Conservation (phyloP, 2,797 vertebrate genomes). For the Microchirus variegatus region DNA sequence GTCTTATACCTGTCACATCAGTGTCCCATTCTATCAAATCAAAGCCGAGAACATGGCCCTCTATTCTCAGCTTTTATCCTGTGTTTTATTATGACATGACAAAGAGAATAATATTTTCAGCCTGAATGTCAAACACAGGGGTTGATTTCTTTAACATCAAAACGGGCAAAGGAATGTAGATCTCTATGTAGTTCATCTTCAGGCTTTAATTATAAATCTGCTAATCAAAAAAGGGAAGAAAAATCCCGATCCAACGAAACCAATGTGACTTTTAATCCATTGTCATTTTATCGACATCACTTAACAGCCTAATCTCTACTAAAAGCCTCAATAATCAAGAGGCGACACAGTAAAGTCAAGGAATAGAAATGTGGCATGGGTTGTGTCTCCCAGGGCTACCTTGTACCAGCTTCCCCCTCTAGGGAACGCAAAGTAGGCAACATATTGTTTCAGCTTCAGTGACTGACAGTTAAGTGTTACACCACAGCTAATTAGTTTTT, state of each 20-base stretch:
- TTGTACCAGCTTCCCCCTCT: conserved; percentile 40
- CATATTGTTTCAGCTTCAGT: conserved; percentile 64
- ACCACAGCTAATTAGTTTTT: conserved; percentile 72
- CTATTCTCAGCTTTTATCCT: background rate
- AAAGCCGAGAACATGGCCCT: background rate
- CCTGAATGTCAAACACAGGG: background rate
- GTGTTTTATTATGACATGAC: conserved; percentile 9
- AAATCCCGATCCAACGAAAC: conserved; percentile 28
- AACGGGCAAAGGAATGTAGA: background rate
- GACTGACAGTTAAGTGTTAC: conserved; percentile 73
- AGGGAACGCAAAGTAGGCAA: conserved; percentile 36
- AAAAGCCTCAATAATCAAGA: conserved; percentile 47
- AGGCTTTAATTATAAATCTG: conserved; percentile 20
- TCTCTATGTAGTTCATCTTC: conserved; percentile 10
- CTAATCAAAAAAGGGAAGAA: conserved; percentile 9
- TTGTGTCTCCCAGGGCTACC: conserved; percentile 48
- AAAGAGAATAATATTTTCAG: conserved; percentile 7
- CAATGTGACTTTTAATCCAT: conserved; percentile 32
- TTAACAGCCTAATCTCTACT: conserved; percentile 27
- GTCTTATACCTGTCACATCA: conserved; percentile 13
- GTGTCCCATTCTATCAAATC: conserved; percentile 3
- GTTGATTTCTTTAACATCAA: conserved; percentile 4
- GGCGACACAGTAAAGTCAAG: conserved; percentile 43
- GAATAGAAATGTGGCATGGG: conserved; percentile 27
- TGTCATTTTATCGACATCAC: conserved; percentile 24